Conservation (phyloP, 2,113 vertebrate genomes). For the Ammodramus savannarum region DNA sequence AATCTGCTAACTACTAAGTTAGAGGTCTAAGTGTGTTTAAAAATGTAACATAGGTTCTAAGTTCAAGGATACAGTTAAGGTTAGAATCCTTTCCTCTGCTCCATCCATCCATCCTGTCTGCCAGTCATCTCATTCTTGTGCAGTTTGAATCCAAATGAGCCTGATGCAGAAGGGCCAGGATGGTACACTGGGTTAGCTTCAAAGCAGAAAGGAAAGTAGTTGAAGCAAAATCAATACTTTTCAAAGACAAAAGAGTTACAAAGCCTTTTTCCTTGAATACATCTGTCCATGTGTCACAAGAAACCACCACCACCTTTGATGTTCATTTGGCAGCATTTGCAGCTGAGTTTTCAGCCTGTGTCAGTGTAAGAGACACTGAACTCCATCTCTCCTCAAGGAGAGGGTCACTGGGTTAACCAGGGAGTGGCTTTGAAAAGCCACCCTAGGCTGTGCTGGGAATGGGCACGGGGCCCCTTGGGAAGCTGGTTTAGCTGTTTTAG, state of each 20-base stretch:
- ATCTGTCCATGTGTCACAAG: neutral
- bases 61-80: constrained; percentile 32
- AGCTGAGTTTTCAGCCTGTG: neutral
- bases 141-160: constrained; percentile 15
- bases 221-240: constrained; percentile 39
- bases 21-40: constrained; percentile 58
- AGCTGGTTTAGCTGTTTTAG: neutral
- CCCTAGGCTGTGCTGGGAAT: neutral
- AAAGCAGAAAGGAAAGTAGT: neutral
- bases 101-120: neutral
- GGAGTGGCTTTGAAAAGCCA: neutral
- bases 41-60: constrained; percentile 47
- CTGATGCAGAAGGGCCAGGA: neutral
- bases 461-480: neutral
- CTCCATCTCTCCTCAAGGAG: neutral
- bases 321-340: neutral
- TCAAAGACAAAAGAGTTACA: constrained; percentile 10
- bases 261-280: constrained; percentile 15
- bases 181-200: neutral
- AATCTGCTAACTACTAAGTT: constrained; percentile 56
- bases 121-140: neutral
- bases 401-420: neutral
- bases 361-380: neutral
- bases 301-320: neutral
- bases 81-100: neutral